Evolutionary conservation across 2,888 invertebrate genomes (phyloP).

Genomic region (Odontothrips loti): DNA sequence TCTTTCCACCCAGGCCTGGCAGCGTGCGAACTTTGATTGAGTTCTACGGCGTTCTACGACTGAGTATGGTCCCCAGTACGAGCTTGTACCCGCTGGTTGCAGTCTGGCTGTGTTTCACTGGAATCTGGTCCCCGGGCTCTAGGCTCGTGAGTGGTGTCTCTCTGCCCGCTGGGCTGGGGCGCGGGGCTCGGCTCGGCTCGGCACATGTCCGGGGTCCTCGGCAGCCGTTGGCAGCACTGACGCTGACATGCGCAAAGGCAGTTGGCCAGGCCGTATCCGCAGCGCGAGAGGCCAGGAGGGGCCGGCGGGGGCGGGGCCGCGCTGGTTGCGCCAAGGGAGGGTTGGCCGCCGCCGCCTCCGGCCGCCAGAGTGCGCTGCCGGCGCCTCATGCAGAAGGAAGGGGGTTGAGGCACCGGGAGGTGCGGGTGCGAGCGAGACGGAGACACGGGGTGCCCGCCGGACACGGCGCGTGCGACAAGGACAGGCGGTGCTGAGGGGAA

Average conservation of each 20-base stretch:
- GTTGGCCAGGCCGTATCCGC: background rate
- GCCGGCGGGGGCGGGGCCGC: background rate
- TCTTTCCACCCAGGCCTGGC: no score
- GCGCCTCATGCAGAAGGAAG: background rate
- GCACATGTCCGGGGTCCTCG: background rate
- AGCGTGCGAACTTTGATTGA: no score
- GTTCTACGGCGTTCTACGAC: no score
- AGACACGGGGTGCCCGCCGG: background rate
- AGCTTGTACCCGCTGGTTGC: no score
- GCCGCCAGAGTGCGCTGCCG: constrained; percentile 12
- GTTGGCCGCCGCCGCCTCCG: background rate
- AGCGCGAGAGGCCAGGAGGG: background rate
- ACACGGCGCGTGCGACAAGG: background rate
- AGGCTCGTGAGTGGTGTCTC: background rate
- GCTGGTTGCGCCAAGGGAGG: background rate
- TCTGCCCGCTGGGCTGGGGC: background rate
- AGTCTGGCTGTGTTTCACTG: no score
- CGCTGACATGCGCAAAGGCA: background rate
- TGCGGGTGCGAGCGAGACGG: background rate
- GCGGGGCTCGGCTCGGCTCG: background rate
- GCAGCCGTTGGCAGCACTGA: background rate
- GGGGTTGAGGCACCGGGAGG: background rate
- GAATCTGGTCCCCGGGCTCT: background rate
- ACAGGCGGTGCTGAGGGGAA: background rate
- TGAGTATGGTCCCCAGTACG: no score